Base-by-base conservation (phyloP, 2,797 vertebrate genomes). In the Eupleurogrammus muticus region DNA sequence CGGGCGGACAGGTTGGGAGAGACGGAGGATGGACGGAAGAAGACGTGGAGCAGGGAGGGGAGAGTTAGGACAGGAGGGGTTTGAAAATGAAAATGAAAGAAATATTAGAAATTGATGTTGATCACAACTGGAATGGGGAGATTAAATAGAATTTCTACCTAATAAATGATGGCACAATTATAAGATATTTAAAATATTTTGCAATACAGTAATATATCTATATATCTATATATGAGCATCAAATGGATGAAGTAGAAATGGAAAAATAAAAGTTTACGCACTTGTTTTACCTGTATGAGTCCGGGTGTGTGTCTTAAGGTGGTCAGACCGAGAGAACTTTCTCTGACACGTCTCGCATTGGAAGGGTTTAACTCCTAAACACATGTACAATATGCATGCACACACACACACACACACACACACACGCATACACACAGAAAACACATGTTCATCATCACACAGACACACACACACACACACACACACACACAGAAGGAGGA, bases 211-310 rank as follows among this genome's bases (percentile, higher is more conserved):
- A 49, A 28, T 16, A 4, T n/a, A n/a, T n/a, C n/a, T n/a, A n/a
- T n/a, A n/a, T n/a, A n/a, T n/a, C n/a, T n/a, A n/a, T 50, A 0
- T 67, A 19, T 28, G 40, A 77, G 69, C 34, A 66, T 81, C 36
- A 69, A 75, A 85, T 73, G 82, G 66, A 74, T 89, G 84, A 81
- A 95, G 94, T 94, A 96, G 96, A 96, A 96, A 95, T 95, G 95
- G 94, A 97, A 95, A 97, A 94, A 93, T 89, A 96, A 98, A 97
- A 90, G 96, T 96, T 97, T 99, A 99, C 98, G 98, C 98, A 99
- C 98, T 99, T 99, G 98, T 99, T 99, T 99, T 99, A 99, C 98
- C 98, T 99, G 98, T 99, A 99, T 99, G 98, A 98, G 98, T 99
- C 97, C 98, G 96, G 95, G 96, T 99, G 95, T 99, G 98, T 89